A percentile compares a stretch with the other conserved stretches of the same genome.
phyloP scores from a whole-genome alignment of 1,140 invertebrate species.

The Eumeta japonica region DNA sequence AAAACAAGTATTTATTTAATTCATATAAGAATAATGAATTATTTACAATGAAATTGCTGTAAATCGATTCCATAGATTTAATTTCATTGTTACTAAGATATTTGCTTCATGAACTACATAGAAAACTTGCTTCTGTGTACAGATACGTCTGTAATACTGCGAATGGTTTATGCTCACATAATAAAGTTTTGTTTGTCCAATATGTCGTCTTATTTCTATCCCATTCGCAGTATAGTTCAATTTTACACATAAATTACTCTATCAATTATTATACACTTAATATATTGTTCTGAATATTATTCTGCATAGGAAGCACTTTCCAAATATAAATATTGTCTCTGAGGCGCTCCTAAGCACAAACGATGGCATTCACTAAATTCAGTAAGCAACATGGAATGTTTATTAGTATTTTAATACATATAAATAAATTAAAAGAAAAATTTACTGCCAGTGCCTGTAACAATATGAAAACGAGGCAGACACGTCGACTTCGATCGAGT shows the following conservation, averaged over 20 bases:
- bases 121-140: slow-evolving; percentile 54
- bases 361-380: slow-evolving; percentile 16
- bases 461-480: too few relatives aligned
- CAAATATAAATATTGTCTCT: slow-evolving; percentile 5
- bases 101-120: slow-evolving; percentile 45
- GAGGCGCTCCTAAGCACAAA: slow-evolving; percentile 10
- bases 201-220: too few relatives aligned
- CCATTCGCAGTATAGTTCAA: too few relatives aligned
- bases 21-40: slow-evolving; percentile 52
- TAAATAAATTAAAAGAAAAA: too few relatives aligned
- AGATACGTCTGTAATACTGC: slow-evolving; percentile 43
- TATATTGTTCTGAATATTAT: slow-evolving; percentile 53
- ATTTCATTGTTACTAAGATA: slow-evolving; percentile 51
- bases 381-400: slow-evolving; percentile 51
- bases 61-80: slow-evolving; percentile 39
- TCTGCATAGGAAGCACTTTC: slow-evolving; percentile 10
- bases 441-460: too few relatives aligned
- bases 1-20: slow-evolving; percentile 55
- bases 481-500: too few relatives aligned
- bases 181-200: not conserved
- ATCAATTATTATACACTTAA: slow-evolving; percentile 19
- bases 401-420: slow-evolving; percentile 15
- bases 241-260: not conserved
- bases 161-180: not conserved
- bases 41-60: slow-evolving; percentile 54